Evolutionary conservation across 2,113 vertebrate genomes (phyloP).

Genomic region (Hipposideros armiger): DNA sequence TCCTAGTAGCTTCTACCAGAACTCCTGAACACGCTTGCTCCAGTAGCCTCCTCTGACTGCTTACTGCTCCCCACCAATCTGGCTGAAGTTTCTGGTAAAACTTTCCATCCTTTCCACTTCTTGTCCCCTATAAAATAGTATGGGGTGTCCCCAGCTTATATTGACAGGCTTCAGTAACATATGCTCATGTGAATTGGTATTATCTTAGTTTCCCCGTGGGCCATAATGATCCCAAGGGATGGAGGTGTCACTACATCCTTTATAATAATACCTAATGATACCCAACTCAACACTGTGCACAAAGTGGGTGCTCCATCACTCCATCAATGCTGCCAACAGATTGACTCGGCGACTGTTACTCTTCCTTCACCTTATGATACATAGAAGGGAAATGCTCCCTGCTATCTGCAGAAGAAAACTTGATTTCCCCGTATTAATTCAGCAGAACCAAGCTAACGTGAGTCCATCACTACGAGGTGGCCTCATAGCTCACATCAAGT

Average conservation of each 20-base stretch:
- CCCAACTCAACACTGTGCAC: neutral
- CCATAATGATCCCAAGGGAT: neutral
- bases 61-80: neutral
- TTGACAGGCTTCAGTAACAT: neutral
- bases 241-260: neutral
- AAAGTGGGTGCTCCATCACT: neutral
- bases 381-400: neutral
- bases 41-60: neutral
- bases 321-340: neutral
- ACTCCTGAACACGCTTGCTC: neutral
- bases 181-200: neutral
- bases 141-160: neutral
- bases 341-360: neutral
- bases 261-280: neutral
- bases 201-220: neutral
- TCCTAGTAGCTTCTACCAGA: neutral
- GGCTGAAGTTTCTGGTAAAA: neutral
- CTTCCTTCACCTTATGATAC: neutral
- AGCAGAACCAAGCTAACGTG: neutral
- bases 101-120: neutral
- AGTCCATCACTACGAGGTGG: too few species aligned
- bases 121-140: neutral
- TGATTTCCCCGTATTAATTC: conserved; percentile 15
- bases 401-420: neutral
- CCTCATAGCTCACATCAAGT: neutral